phyloP scores from a whole-genome alignment of 1,140 invertebrate genomes.

The Aphaenogaster floridana region DNA sequence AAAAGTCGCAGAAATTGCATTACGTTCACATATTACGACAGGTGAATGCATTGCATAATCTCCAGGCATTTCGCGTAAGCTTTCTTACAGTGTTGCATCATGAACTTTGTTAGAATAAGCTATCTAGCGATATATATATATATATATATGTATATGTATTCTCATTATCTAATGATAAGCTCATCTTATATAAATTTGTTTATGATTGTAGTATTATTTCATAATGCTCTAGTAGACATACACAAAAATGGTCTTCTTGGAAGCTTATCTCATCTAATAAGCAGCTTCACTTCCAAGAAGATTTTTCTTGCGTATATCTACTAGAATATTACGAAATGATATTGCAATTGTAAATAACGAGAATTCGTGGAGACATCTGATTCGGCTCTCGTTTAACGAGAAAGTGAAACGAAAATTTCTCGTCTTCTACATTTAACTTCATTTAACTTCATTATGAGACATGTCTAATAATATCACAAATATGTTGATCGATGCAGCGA shows the following conservation, averaged over 20 bases:
- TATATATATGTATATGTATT: not conserved
- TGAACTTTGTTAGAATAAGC: not conserved
- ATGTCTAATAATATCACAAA: constrained; percentile 21
- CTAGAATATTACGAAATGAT: constrained; percentile 2
- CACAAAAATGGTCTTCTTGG: not conserved
- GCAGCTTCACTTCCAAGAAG: constrained; percentile 2
- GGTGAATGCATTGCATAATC: not conserved
- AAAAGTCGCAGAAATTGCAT: not conserved
- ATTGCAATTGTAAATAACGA: constrained; percentile 20
- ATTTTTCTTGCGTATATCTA: not conserved
- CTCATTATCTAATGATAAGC: not conserved
- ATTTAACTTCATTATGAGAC: constrained; percentile 4
- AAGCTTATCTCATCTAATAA: not conserved
- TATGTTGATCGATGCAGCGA: constrained; percentile 1
- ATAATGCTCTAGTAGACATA: constrained; percentile 9
- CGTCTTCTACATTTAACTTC: not conserved
- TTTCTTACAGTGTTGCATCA: not conserved
- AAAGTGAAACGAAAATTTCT: not conserved
- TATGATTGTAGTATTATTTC: not conserved
- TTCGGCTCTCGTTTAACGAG: not conserved
- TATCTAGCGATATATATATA: not conserved
- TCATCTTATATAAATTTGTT: constrained; percentile 13
- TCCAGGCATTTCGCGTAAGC: not conserved
- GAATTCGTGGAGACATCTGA: not conserved
- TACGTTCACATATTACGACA: not conserved